A percentile compares a stretch with the other conserved stretches of the same genome.
phyloP scores from a whole-genome alignment of 2,797 vertebrate species.

The Amniataba percoides region DNA sequence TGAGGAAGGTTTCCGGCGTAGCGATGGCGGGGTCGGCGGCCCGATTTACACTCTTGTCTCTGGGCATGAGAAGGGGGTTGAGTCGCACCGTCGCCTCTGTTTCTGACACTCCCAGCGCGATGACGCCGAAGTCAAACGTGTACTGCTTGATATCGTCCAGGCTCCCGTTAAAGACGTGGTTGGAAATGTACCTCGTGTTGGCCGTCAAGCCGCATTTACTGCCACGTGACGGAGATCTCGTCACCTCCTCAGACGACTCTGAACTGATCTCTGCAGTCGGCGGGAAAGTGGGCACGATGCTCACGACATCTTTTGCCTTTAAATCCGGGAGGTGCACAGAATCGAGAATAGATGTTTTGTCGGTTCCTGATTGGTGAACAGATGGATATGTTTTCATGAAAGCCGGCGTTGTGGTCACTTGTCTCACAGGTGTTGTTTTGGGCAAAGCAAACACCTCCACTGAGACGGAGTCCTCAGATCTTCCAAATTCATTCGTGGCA shows the following conservation, averaged over 20 bases:
- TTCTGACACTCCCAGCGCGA: constrained; percentile 94
- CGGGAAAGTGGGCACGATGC: constrained; percentile 47
- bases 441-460: constrained; percentile 81
- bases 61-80: constrained; percentile 86
- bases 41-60: constrained; percentile 47
- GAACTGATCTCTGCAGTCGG: constrained; percentile 57
- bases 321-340: constrained; percentile 11
- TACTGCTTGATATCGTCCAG: constrained; percentile 90
- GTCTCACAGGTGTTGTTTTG: constrained; percentile 74
- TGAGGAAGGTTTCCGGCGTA: constrained; percentile 49
- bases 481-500: constrained; percentile 91
- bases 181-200: constrained; percentile 88
- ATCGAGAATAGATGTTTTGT: constrained; percentile 27
- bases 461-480: constrained; percentile 83
- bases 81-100: constrained; percentile 93
- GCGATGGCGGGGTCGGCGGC: background rate
- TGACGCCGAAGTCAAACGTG: constrained; percentile 92
- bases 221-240: constrained; percentile 44
- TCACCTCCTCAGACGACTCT: constrained; percentile 21
- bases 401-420: constrained; percentile 52
- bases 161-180: constrained; percentile 90
- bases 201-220: constrained; percentile 87
- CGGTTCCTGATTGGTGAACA: constrained; percentile 38
- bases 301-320: constrained; percentile 45
- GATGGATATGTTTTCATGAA: constrained; percentile 54